A percentile compares a stretch with the other conserved stretches of the same genome.
These are phyloP conservation scores for Monochamus alternatus DNA, from an alignment of 2,888 invertebrate species.

Conservation along the genomic window DNA sequence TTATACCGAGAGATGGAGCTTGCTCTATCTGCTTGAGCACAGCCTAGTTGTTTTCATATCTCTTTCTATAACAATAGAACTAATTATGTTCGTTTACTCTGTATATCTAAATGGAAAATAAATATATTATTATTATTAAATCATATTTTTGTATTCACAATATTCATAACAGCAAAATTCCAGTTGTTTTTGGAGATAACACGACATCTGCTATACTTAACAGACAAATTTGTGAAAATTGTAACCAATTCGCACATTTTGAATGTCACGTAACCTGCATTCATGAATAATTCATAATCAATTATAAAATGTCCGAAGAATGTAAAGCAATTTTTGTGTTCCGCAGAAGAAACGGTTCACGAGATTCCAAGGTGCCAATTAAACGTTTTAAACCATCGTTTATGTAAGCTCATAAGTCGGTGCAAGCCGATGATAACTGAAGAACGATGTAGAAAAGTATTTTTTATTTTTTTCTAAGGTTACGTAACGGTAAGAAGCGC, in stretches of 20 bases:
- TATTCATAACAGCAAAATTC: neutral
- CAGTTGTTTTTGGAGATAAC: neutral
- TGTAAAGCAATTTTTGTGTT: conserved; percentile 6
- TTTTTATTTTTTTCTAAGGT: conserved; percentile 9
- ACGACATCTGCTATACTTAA: no score
- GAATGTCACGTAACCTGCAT: neutral
- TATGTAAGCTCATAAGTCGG: neutral
- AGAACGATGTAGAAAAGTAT: neutral
- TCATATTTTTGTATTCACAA: no score
- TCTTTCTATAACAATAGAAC: no score
- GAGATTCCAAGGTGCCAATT: conserved; percentile 23
- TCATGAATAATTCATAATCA: neutral
- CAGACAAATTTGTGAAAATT: neutral
- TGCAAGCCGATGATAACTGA: conserved; percentile 6
- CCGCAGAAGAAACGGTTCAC: neutral
- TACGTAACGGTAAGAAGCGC: conserved; percentile 38
- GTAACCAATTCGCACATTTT: conserved; percentile 1
- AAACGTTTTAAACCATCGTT: conserved; percentile 8
- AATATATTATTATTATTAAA: no score
- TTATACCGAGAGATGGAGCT: no score
- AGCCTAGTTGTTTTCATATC: no score
- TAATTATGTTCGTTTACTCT: no score
- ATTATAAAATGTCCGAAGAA: conserved; percentile 6
- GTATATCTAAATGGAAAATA: no score
- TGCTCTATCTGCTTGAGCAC: no score